Evolutionary conservation across 1,140 invertebrate species (phyloP).

Genomic region (Oedothorax gibbosus): DNA sequence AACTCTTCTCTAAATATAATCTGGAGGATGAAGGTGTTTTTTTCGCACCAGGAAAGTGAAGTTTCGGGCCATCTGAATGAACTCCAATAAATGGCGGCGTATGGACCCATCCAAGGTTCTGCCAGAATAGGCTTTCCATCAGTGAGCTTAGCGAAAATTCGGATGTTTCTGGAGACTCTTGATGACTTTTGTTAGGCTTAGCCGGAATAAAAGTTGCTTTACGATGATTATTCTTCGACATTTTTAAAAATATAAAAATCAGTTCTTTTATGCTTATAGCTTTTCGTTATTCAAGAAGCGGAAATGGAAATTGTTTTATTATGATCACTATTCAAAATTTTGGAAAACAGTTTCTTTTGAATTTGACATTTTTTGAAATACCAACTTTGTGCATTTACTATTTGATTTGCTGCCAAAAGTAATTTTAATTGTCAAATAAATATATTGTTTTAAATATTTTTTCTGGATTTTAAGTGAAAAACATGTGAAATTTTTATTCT

Average conservation of each 20-base stretch:
- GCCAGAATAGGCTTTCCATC: constrained; percentile 43
- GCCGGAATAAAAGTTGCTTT: constrained; percentile 2
- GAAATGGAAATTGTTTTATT: too few species aligned
- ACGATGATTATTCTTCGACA: background rate
- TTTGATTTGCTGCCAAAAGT: too few species aligned
- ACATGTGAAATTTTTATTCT: too few species aligned
- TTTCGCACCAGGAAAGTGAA: background rate
- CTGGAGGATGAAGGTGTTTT: background rate
- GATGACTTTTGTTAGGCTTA: background rate
- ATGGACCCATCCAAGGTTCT: constrained; percentile 46
- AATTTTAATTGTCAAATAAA: too few species aligned
- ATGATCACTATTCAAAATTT: too few species aligned
- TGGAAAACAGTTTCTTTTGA: too few species aligned
- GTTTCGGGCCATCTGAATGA: background rate
- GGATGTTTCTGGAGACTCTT: background rate
- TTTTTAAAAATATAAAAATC: background rate
- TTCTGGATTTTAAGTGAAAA: too few species aligned
- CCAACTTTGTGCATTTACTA: too few species aligned
- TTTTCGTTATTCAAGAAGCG: constrained; percentile 8
- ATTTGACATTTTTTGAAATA: too few species aligned
- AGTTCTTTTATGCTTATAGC: constrained; percentile 62
- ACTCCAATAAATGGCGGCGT: constrained; percentile 21
- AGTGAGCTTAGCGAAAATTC: background rate
- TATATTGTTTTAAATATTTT: too few species aligned
- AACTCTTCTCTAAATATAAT: constrained; percentile 14